Evolutionary conservation across 2,888 invertebrate species (phyloP).

Genomic region (Cremastobaeus sp.): DNA sequence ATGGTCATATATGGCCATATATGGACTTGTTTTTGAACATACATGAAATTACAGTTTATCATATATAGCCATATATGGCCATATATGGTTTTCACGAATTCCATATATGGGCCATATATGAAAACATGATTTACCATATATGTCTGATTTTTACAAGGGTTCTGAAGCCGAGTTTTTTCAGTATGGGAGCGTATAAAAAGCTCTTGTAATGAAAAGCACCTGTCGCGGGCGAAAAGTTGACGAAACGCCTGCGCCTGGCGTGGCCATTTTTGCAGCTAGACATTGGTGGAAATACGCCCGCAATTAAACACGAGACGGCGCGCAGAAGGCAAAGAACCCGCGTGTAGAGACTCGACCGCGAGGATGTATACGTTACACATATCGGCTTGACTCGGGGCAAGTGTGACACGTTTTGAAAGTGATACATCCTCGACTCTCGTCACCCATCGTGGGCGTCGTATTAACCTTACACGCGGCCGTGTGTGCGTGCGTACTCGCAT

Average conservation of each 20-base stretch:
- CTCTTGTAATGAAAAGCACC: slow-evolving; percentile 42
- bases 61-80: too few relatives aligned
- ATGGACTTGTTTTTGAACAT: too few relatives aligned
- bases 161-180: too few relatives aligned
- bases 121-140: too few relatives aligned
- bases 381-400: slow-evolving; percentile 49
- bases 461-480: slow-evolving; percentile 43
- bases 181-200: slow-evolving; percentile 32
- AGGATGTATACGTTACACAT: slow-evolving; percentile 50
- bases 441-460: slow-evolving; percentile 55
- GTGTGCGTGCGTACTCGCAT: slow-evolving; percentile 20
- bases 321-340: slow-evolving; percentile 37
- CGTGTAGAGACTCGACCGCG: slow-evolving; percentile 33
- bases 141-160: too few relatives aligned
- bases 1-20: too few relatives aligned
- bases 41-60: too few relatives aligned
- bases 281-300: slow-evolving; percentile 17
- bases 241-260: slow-evolving; percentile 24
- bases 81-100: too few relatives aligned
- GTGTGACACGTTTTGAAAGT: slow-evolving; percentile 63
- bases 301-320: slow-evolving; percentile 25
- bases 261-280: slow-evolving; percentile 26
- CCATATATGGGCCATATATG: too few relatives aligned
- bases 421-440: slow-evolving; percentile 61
- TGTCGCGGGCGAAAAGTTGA: slow-evolving; percentile 27